Evolutionary conservation across 2,113 vertebrate species (phyloP).

Genomic region (Oenanthe oenanthe): DNA sequence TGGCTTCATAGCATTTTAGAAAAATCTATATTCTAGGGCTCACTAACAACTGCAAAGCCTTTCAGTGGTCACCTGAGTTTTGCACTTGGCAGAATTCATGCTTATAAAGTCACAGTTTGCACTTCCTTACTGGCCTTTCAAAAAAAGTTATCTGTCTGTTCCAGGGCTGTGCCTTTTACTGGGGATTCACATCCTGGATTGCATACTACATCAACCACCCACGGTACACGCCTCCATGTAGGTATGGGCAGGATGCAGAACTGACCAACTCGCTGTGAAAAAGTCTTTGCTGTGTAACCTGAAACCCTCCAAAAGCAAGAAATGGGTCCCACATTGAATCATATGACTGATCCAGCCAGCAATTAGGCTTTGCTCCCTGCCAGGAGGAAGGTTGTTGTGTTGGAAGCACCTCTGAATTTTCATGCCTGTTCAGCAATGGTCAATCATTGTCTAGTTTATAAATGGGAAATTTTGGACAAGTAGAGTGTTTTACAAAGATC

Average conservation of each 20-base stretch:
- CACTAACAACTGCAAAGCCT: background rate
- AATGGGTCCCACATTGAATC: background rate
- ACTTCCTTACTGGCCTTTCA: background rate
- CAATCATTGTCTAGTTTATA: accelerated
- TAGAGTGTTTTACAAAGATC: background rate
- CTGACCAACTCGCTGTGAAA: background rate
- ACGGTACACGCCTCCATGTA: conserved; percentile 80
- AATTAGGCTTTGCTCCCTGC: background rate
- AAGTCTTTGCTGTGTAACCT: background rate
- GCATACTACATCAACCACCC: conserved; percentile 85
- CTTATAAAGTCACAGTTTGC: background rate
- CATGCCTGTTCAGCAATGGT: accelerated
- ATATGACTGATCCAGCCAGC: background rate
- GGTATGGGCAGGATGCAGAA: conserved; percentile 20
- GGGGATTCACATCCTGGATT: conserved; percentile 79
- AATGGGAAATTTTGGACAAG: background rate
- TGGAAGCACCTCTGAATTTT: background rate
- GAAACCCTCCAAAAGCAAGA: background rate
- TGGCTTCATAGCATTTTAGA: background rate
- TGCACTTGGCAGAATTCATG: background rate
- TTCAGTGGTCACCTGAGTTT: background rate
- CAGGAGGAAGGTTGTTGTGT: background rate
- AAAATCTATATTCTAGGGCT: background rate
- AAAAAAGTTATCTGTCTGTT: background rate
- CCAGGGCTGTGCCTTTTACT: conserved; percentile 81